phyloP scores from a whole-genome alignment of 2,797 vertebrate species.

The Peromyscus eremicus region DNA sequence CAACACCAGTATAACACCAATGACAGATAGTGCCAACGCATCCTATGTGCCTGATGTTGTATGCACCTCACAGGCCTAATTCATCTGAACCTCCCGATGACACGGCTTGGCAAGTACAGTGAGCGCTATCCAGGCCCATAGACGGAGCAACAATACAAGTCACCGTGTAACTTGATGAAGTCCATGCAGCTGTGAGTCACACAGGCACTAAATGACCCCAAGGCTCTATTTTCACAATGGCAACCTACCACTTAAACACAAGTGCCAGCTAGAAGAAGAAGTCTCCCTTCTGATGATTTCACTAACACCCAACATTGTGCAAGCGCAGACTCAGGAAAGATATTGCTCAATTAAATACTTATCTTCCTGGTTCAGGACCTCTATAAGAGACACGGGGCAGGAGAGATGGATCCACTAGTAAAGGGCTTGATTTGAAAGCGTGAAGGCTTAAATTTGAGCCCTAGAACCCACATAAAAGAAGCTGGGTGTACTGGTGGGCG shows the following conservation, averaged over 20 bases:
- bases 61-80: not conserved
- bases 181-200: not conserved
- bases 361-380: not conserved
- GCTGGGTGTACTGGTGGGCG: not conserved
- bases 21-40: not conserved
- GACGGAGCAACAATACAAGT: not conserved
- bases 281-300: not conserved
- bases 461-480: not conserved
- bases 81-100: not conserved
- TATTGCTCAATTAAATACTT: not conserved
- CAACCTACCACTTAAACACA: not conserved
- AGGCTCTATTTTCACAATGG: not conserved
- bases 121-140: not conserved
- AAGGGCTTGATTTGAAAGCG: not conserved
- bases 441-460: not conserved
- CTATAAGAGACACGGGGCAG: not conserved
- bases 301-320: not conserved
- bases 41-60: not conserved
- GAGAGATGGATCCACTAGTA: not conserved
- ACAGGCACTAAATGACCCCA: not conserved
- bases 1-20: not conserved
- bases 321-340: not conserved
- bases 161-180: not conserved
- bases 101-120: not conserved
- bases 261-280: not conserved